Conservation (phyloP, 2,113 vertebrate species). For the Morone chrysops region DNA sequence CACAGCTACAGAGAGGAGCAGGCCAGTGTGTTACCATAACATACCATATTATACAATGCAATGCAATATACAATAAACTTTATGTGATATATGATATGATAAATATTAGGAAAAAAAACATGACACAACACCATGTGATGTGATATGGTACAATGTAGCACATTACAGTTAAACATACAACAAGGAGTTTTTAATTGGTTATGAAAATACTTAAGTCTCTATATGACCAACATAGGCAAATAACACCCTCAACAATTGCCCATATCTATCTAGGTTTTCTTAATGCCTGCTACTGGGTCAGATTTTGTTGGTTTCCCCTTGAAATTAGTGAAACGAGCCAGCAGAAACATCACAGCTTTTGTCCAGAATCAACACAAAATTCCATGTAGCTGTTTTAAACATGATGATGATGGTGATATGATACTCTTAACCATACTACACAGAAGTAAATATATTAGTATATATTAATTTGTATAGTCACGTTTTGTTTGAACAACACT, state of each 20-base stretch:
- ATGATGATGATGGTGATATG: neutral
- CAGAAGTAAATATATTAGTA: neutral
- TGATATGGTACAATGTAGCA: neutral
- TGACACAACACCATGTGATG: neutral
- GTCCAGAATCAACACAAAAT: too few relatives aligned
- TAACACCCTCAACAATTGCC: too few relatives aligned
- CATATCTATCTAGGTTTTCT: too few relatives aligned
- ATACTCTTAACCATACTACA: neutral
- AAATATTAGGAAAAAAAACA: neutral
- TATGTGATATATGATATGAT: neutral
- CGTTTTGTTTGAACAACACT: neutral
- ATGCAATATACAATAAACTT: neutral
- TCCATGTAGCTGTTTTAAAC: too few relatives aligned
- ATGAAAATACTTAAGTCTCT: too few relatives aligned
- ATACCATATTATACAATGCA: neutral
- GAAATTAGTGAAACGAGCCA: too few relatives aligned
- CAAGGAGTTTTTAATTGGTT: too few relatives aligned
- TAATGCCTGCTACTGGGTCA: too few relatives aligned
- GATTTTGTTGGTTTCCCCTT: too few relatives aligned
- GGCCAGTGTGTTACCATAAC: neutral
- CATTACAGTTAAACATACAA: neutral
- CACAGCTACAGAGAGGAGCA: constrained; percentile 76
- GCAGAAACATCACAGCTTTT: too few relatives aligned
- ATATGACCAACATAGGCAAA: too few relatives aligned
- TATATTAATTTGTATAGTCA: neutral